Conservation (phyloP, 2,113 vertebrate species). For the Piprites chloris region DNA sequence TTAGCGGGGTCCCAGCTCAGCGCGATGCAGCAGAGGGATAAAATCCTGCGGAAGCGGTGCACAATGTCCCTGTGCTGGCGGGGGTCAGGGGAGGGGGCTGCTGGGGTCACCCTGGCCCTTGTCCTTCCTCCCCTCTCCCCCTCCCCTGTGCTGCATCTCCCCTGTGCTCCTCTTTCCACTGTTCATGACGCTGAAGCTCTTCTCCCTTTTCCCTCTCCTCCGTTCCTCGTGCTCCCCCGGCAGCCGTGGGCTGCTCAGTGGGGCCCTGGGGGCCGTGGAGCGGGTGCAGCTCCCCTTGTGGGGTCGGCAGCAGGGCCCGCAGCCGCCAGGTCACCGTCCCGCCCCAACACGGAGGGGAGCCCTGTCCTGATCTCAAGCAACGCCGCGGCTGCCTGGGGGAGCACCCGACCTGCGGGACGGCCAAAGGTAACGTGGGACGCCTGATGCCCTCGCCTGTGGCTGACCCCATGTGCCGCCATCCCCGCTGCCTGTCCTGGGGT, state of each 20-base stretch:
- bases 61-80: not conserved
- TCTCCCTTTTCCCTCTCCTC: not conserved
- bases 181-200: not conserved
- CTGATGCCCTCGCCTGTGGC: accelerated
- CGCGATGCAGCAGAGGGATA: not conserved
- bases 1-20: slow-evolving; percentile 51
- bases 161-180: not conserved
- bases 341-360: slow-evolving; percentile 80
- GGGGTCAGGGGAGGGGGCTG: not conserved
- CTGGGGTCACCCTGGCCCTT: not conserved
- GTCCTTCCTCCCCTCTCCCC: not conserved
- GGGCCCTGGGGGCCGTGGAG: slow-evolving; percentile 86
- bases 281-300: slow-evolving; percentile 79
- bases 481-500: accelerated
- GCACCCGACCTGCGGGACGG: slow-evolving; percentile 65
- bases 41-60: not conserved
- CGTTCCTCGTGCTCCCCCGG: not conserved
- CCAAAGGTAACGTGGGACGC: slow-evolving; percentile 70
- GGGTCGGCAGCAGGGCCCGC: slow-evolving; percentile 79
- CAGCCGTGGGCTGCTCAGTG: slow-evolving; percentile 82
- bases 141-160: not conserved
- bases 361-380: slow-evolving; percentile 86
- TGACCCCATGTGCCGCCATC: accelerated
- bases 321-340: slow-evolving; percentile 80
- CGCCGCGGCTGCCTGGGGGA: slow-evolving; percentile 84